These are phyloP conservation scores for Ecliptopera silaceata DNA, from an alignment of 2,888 invertebrate genomes.

Conservation along the genomic window DNA sequence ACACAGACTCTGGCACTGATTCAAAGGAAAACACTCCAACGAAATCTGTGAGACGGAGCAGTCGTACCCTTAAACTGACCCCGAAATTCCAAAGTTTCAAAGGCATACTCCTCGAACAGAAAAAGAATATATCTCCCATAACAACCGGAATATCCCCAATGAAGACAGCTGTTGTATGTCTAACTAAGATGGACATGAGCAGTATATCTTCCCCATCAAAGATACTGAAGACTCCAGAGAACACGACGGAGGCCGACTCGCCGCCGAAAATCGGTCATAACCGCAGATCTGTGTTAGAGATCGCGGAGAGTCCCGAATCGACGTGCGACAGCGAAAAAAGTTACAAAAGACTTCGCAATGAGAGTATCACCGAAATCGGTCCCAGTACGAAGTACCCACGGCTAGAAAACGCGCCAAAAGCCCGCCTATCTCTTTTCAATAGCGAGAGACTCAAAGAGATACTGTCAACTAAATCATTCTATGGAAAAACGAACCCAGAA, in stretches of 20 bases:
- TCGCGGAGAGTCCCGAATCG: slow-evolving; percentile 71
- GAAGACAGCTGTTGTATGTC: slow-evolving; percentile 58
- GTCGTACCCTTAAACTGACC: slow-evolving; percentile 56
- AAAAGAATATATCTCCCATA: slow-evolving; percentile 41
- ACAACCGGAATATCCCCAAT: slow-evolving; percentile 46
- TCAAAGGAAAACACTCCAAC: slow-evolving; percentile 77
- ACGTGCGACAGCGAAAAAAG: slow-evolving; percentile 65
- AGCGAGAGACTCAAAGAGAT: slow-evolving; percentile 74
- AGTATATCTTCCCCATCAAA: slow-evolving; percentile 65
- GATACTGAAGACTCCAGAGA: slow-evolving; percentile 75
- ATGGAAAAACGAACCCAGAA: slow-evolving; percentile 76
- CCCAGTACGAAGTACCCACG: slow-evolving; percentile 66
- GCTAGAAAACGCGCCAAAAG: slow-evolving; percentile 69
- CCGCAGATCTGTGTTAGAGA: slow-evolving; percentile 61
- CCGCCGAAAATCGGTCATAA: slow-evolving; percentile 71
- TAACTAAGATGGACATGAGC: slow-evolving; percentile 69
- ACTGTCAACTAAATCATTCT: slow-evolving; percentile 81
- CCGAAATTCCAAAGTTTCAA: slow-evolving; percentile 70
- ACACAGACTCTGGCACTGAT: slow-evolving; percentile 73
- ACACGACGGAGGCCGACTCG: slow-evolving; percentile 59
- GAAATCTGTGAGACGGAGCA: slow-evolving; percentile 56
- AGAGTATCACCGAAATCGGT: slow-evolving; percentile 58
- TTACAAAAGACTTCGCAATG: slow-evolving; percentile 67
- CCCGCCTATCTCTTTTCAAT: slow-evolving; percentile 71
- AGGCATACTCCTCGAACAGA: slow-evolving; percentile 69